phyloP scores from a whole-genome alignment of 2,888 invertebrate species.

The Operophtera brumata region DNA sequence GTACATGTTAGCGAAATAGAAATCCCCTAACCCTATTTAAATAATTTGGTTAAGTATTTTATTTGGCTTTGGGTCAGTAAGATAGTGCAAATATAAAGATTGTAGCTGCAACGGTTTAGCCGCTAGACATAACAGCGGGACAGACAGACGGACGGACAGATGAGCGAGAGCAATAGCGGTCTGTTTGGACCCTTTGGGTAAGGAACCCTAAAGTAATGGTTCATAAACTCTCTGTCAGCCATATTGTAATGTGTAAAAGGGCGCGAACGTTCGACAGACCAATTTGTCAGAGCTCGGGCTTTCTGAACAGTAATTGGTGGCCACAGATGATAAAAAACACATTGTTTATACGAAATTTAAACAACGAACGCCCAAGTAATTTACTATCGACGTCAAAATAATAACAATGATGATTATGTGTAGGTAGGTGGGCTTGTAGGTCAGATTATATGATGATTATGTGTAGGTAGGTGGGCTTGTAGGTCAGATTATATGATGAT shows the following conservation, averaged over 20 bases:
- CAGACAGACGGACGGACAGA: too few relatives aligned
- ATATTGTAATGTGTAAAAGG: constrained; percentile 30
- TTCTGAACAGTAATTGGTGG: constrained; percentile 66
- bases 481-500: too few relatives aligned
- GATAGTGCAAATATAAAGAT: too few relatives aligned
- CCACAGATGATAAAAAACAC: constrained; percentile 40
- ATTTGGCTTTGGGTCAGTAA: too few relatives aligned
- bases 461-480: too few relatives aligned
- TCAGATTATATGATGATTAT: neutral
- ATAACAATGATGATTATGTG: constrained; percentile 17
- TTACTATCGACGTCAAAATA: constrained; percentile 23
- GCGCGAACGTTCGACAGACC: constrained; percentile 30
- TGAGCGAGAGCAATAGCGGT: too few relatives aligned
- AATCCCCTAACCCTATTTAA: too few relatives aligned
- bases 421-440: neutral
- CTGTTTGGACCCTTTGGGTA: too few relatives aligned
- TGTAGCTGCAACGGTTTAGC: too few relatives aligned
- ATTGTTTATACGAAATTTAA: constrained; percentile 49
- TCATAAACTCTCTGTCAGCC: constrained; percentile 23
- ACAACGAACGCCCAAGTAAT: constrained; percentile 39
- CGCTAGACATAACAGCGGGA: too few relatives aligned
- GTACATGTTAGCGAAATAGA: too few relatives aligned
- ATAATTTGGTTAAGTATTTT: too few relatives aligned
- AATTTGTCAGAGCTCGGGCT: constrained; percentile 72
- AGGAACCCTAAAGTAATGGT: constrained; percentile 27